These are phyloP conservation scores for Leptopilina boulardi DNA, from an alignment of 1,140 invertebrate genomes.

Conservation along the genomic window DNA sequence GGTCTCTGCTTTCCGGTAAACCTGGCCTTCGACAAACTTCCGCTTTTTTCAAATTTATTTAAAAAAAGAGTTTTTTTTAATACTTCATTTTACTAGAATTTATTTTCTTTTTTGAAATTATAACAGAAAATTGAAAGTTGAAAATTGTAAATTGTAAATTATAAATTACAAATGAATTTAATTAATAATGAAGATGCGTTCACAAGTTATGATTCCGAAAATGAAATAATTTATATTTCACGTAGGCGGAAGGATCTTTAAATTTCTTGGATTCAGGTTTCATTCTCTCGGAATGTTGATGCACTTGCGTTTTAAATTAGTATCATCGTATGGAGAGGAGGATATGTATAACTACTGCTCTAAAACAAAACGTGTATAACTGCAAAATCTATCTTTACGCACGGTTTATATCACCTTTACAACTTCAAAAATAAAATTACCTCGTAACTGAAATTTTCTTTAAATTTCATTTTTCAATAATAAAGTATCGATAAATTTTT, in stretches of 20 bases:
- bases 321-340: constrained; percentile 20
- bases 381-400: constrained; percentile 30
- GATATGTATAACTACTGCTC: constrained; percentile 26
- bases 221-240: constrained; percentile 6
- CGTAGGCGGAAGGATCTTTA: constrained; percentile 27
- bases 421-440: constrained; percentile 1
- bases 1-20: not conserved
- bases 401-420: constrained; percentile 9
- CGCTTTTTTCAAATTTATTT: not conserved
- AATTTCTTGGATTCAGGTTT: constrained; percentile 33
- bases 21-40: not conserved
- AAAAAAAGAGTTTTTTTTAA: not conserved
- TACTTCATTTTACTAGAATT: not conserved
- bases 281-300: constrained; percentile 20
- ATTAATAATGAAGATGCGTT: not conserved
- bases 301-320: constrained; percentile 33
- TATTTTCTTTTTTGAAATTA: too few species aligned
- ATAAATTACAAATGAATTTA: not conserved
- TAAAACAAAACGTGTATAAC: constrained; percentile 26
- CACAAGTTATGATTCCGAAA: not conserved
- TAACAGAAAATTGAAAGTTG: too few species aligned
- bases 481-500: too few species aligned
- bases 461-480: not conserved
- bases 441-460: not conserved
- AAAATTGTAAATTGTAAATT: not conserved